Conservation (phyloP, 1,140 invertebrate genomes). For the Cherax destructor region DNA sequence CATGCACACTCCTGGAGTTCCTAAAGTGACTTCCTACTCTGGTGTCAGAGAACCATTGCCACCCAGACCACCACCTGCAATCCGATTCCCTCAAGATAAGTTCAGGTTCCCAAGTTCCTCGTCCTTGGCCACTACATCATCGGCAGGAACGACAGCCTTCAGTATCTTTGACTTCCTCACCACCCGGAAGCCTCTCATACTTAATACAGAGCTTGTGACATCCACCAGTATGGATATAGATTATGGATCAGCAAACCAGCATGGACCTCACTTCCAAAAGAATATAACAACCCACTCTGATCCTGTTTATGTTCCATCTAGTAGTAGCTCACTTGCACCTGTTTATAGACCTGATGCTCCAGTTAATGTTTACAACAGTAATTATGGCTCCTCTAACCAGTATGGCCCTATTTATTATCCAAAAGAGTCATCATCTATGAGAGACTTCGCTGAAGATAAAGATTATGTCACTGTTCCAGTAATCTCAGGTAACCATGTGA, state of each 20-base stretch:
- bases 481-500: constrained; percentile 65
- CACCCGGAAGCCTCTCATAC: constrained; percentile 69
- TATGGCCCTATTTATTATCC: constrained; percentile 35
- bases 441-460: constrained; percentile 30
- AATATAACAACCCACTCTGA: background rate
- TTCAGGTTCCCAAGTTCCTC: constrained; percentile 46
- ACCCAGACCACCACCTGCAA: constrained; percentile 34
- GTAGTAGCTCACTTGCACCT: constrained; percentile 43
- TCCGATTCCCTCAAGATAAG: constrained; percentile 56
- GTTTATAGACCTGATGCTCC: constrained; percentile 28
- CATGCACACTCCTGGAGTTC: background rate
- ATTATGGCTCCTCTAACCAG: background rate
- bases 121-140: background rate
- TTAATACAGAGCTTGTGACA: constrained; percentile 71
- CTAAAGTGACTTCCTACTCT: constrained; percentile 50
- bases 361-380: background rate
- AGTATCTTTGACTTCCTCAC: constrained; percentile 68
- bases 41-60: constrained; percentile 42
- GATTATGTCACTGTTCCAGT: constrained; percentile 66
- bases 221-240: constrained; percentile 68
- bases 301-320: constrained; percentile 31
- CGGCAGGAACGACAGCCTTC: constrained; percentile 26
- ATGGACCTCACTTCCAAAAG: background rate
- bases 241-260: constrained; percentile 26
- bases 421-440: constrained; percentile 38